Evolutionary conservation across 2,888 invertebrate species (phyloP), one percentile per base, ranked within the genome.

Genomic region (Dolomedes plantarius): DNA sequence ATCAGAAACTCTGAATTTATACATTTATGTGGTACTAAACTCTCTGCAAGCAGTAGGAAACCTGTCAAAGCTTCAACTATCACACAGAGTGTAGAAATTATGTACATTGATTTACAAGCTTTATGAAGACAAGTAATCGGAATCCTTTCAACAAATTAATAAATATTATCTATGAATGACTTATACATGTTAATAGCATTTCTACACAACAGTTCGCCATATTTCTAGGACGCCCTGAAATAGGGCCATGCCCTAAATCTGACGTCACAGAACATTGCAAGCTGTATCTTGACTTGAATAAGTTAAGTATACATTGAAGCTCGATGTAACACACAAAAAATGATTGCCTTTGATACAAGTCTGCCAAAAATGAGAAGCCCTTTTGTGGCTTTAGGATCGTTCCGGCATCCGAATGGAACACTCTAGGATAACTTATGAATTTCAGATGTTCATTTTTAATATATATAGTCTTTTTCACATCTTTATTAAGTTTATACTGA

Each of bases 301-400:
- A 72, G 72, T 64, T 74, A 64, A 74, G 64, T 64, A 77, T 23
- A 56, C 67, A 78, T 67, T 68, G 67, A 85, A 85, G 83, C 83
- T 85, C 83, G 83, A 77, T 85, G 72, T 78, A 74, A 46, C 73
- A 73, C 73, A 85, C 77, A 77, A 50, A 85, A 46, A 85, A 85
- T 85, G 83, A 85, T 85, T 85, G 83, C 83, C 83, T 29, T 85
- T 77, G 68, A 73, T 76, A 77, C 56, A 77, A 23, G 56, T 56
- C 56, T 0, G 56, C 16, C 16, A 23, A 6, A 56, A 3, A 23
- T 23, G 56, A n/a, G n/a, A 56, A 56, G 72, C 29, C 28, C 16
- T 28, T 39, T 71, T n/a, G n/a, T 29, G 11, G 3, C 19, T 50
- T 29, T 1, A 72, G 0, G 16, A 19, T 72, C 11, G 1, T 13